Evolutionary conservation across 1,140 invertebrate species (phyloP), one percentile per base, ranked within the genome.

Genomic region (Rhagoletis pomonella): DNA sequence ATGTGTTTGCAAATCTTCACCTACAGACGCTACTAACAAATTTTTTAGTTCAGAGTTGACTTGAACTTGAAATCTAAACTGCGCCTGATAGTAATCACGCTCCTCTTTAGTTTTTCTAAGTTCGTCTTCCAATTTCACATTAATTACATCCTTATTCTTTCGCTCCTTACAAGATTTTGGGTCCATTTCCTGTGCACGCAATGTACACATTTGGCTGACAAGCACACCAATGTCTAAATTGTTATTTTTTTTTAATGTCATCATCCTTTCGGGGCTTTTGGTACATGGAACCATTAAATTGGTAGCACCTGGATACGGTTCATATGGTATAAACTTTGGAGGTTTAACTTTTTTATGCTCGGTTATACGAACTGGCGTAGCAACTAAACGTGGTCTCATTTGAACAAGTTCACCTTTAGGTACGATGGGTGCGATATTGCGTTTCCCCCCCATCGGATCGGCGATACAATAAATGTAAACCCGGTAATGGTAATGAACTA

Each of bases 41-140:
- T 97, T 98, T 93, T 99, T 99, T 60, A 99, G 94, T 93, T 99
- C 98, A 87, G 96, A 95, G 94, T 99, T 99, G 1, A 99, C 97
- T 96, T 98, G 91, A 9, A 93, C 94, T 92, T 96, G 96, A 91
- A 96, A 96, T 89, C 95, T 96, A 4, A 96, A 93, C 89, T 97
- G 96, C 90, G 95, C 95, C 90, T 96, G 95, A 19, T 96, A 93
- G 89, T 95, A 94, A 89, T 94, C 93, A 87, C 96, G 95, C 88
- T 95, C 95, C 90, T 95, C 94, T 62, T 94, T 94, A 6, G 95
- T 90, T 91, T 94, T 88, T 0, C 92, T 88, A 17, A 89, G 88
- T 67, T 93, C 90, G 87, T 89, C 85, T n/a, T 86, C 67, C 62
- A 92, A 44, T 85, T 92, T 89, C 17, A 86, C 58, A 60, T 55